Evolutionary conservation across 2,113 vertebrate genomes (phyloP), one percentile per base, ranked within the genome.

Genomic region (Burhinus oedicnemus): DNA sequence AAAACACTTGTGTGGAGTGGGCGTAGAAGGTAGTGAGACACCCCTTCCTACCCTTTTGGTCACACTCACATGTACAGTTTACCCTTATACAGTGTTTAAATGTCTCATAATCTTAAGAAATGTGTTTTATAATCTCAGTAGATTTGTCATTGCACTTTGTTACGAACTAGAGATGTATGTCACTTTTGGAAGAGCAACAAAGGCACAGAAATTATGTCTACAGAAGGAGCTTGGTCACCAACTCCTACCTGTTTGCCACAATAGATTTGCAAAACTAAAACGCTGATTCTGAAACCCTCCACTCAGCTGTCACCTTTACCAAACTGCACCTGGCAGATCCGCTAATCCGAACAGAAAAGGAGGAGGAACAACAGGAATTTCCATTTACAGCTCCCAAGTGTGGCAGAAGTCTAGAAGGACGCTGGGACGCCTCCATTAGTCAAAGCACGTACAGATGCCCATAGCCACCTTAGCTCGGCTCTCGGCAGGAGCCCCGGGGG

Each of bases 371-470:
- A 12, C 18, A 4, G 26, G 29, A 42, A 1, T 8, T 44, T 23
- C 38, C 66, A 25, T 25, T 7, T 6, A 27, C 16, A 49, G 72
- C n/a, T 25, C 30, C 47, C 25, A 25, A 26, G 47, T 0, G 23
- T 6, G n/a, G 72, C 40, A 21, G n/a, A 16, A 34, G 19, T 10
- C 54, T 34, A 2, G 45, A 18, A 61, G 40, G 38, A 17, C 11
- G 38, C 55, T 25, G 49, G 40, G 45, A 29, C 23, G 18, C 20
- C 45, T 2, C 54, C 0, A 2, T 5, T 1, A 20, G 29, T 1
- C 47, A 3, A 4, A 19, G 54, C 29, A 9, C 0, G 2, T 1
- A 7, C 4, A n/a, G 27, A 2, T 25, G 34, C 34, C 45, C 23
- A 6, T 29, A 45, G 62, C 29, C 20, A 21, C 20, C 0, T 3